These are phyloP conservation scores for Silurus aristotelis DNA, from an alignment of 2,797 vertebrate genomes.

Conservation along the genomic window DNA sequence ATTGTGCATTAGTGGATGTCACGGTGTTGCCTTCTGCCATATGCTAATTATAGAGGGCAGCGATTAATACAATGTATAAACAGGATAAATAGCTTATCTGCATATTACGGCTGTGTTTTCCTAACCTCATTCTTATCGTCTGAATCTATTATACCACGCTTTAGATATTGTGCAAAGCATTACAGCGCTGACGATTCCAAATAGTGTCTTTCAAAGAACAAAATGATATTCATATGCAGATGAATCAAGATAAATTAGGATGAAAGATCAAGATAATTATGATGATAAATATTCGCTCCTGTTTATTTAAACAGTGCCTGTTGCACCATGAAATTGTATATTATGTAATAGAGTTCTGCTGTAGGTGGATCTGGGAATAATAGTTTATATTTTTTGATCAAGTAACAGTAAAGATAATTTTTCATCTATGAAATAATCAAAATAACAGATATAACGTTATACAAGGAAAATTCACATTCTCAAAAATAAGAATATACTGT, in stretches of 20 bases:
- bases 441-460: background rate
- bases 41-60: background rate
- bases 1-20: conserved; percentile 9
- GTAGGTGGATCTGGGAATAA: background rate
- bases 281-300: background rate
- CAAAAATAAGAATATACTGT: background rate
- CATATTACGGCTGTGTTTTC: background rate
- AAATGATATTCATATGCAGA: background rate
- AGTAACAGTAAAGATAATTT: background rate
- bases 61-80: background rate
- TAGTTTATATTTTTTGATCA: background rate
- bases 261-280: background rate
- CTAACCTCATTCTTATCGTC: background rate
- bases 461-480: background rate
- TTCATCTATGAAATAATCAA: background rate
- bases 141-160: background rate
- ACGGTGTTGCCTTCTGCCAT: background rate
- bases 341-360: background rate
- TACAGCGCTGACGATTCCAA: background rate
- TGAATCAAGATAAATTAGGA: too few species aligned
- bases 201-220: background rate
- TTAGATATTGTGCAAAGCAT: background rate
- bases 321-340: background rate
- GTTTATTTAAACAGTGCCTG: background rate
- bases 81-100: background rate